These are phyloP conservation scores for Colistium nudipinnis DNA, from an alignment of 2,113 vertebrate species.

Conservation along the genomic window DNA sequence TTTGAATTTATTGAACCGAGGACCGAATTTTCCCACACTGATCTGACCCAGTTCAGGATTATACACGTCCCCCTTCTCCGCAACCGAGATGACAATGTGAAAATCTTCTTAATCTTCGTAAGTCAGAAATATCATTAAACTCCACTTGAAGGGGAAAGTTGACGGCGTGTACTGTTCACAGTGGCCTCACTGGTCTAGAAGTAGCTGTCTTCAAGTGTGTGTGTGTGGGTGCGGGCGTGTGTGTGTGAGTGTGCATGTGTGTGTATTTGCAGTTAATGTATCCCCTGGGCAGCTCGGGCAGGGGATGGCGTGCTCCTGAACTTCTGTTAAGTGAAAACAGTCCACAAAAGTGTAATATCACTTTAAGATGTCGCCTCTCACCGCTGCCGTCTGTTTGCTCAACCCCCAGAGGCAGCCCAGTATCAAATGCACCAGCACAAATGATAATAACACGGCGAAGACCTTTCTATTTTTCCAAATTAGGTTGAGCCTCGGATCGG, in stretches of 20 bases:
- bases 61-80: conserved; percentile 54
- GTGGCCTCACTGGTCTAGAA: conserved; percentile 11
- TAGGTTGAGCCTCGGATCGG: conserved; percentile 70
- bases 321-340: conserved; percentile 70
- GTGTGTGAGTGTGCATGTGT: conserved; percentile 1
- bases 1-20: conserved; percentile 79
- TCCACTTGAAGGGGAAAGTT: conserved; percentile 37
- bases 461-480: conserved; percentile 82
- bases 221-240: conserved; percentile 23
- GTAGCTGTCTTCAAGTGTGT: conserved; percentile 23
- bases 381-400: conserved; percentile 72
- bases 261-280: conserved; percentile 9
- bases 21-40: conserved; percentile 79
- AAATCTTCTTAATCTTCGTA: conserved; percentile 48
- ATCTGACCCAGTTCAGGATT: conserved; percentile 68
- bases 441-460: conserved; percentile 81
- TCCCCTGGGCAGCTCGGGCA: conserved; percentile 55
- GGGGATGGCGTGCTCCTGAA: conserved; percentile 61
- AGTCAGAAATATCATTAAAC: conserved; percentile 45
- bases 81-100: conserved; percentile 64
- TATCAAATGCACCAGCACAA: conserved; percentile 84
- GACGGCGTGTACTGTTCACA: conserved; percentile 8
- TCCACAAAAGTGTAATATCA: conserved; percentile 71
- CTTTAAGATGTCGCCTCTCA: conserved; percentile 67
- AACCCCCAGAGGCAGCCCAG: conserved; percentile 56